Base-by-base conservation (phyloP, 2,797 vertebrate species). In the Distichodus sexfasciatus region DNA sequence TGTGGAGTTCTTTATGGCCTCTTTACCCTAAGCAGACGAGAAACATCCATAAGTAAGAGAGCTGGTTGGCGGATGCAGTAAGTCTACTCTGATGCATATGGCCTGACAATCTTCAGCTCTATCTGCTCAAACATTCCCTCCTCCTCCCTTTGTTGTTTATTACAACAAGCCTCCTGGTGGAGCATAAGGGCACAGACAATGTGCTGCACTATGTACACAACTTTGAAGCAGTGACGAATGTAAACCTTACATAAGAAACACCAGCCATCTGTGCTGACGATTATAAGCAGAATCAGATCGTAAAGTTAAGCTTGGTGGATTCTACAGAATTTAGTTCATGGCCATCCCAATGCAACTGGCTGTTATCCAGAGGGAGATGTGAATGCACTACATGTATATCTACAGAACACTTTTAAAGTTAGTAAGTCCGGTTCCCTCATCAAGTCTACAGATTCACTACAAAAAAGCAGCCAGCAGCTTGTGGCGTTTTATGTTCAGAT, bases 241-340 rank as follows among this genome's bases (percentile, higher is more conserved):
- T 60, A 79, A 79, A 43, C 28, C 21, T 89, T 88, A 87, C 58
- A 82, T 87, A 90, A 88, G 77, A 65, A 64, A 29, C 74, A 63
- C 57, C 54, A 41, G 33, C 79, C 83, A 82, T 82, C 83, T 85
- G 85, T 65, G 69, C 55, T 33, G 23, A 51, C 44, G 66, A 76
- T 78, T 64, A 71, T 50, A 64, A 80, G 71, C 55, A 2, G 70
- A 72, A 83, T 68, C 79, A 77, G 73, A 41, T 21, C 33, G 66
- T 36, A n/a, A 15, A 50, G 24, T 57, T 23, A 40, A 21, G 12
- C 40, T 21, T 11, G 63, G 40, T 41, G 61, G 77, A 46, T 35
- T 63, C 11, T 66, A 75, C 64, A 57, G 57, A 48, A 75, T 8
- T 54, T 6, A n/a, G n/a, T n/a, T n/a, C n/a, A n/a, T n/a, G n/a